Base-by-base conservation (phyloP, 2,888 invertebrate species). In the Xiphydria camelus region DNA sequence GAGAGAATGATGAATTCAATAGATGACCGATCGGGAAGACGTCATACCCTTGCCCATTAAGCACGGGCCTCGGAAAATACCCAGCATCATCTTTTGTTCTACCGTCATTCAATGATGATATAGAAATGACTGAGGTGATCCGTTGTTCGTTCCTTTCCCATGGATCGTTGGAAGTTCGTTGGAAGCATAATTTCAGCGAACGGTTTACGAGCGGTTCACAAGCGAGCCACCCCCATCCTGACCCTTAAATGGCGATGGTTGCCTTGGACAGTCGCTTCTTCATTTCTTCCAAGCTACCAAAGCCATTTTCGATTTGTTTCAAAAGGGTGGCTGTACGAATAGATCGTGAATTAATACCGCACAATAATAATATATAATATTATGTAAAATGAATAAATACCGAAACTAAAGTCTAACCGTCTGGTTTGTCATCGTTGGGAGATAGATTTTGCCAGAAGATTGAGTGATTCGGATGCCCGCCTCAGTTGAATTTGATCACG, bases 191-290 rank as follows among this genome's bases (percentile, higher is more conserved):
- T n/a, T n/a, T n/a, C n/a, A n/a, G n/a, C n/a, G n/a, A n/a, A n/a
- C n/a, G n/a, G n/a, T n/a, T n/a, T n/a, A n/a, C n/a, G n/a, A n/a
- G n/a, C n/a, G n/a, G n/a, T n/a, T 93, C 91, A 71, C 85, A 95
- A 0, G 94, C 98, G 1, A 99, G 82, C 99, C 99, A 99, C 26
- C 94, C 98, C 99, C 99, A 99, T 1, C 99, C 99, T 4, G 97
- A 98, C 2, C 99, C 99, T 75, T 97, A 96, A 20, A 99, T 88
- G 0, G 83, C 96, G 2, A 95, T 85, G 0, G 96, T 86, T 0
- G 88, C 78, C 1, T 88, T 80, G 1, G 88, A 83, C 47, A 99
- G 75, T 64, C 87, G 84, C 55, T 86, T 88, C 75, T 96, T 94
- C 82, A 99, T 84, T 50, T 87, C 86, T 1, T 95, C 94, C 63